phyloP scores from a whole-genome alignment of 2,113 vertebrate species.

The Odontophorus gujanensis region DNA sequence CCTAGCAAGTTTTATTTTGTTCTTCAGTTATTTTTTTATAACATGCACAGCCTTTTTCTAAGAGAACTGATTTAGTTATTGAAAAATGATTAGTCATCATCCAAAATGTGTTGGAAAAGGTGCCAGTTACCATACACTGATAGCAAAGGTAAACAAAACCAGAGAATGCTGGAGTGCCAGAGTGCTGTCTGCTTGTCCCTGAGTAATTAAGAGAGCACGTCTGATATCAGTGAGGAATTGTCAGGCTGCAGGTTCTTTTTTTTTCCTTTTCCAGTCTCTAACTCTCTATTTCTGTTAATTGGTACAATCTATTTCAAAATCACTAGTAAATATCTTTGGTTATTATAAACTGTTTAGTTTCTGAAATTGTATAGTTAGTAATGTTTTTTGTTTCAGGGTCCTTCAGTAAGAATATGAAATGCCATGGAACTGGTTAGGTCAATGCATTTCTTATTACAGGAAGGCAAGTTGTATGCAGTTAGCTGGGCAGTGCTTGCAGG shows the following conservation, averaged over 20 bases:
- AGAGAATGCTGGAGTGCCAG: background rate
- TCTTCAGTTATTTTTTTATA: background rate
- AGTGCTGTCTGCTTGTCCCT: background rate
- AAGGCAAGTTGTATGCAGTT: background rate
- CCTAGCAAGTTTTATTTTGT: background rate
- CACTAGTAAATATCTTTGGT: background rate
- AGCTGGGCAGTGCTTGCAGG: background rate
- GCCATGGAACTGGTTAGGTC: background rate
- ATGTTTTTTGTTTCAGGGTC: background rate
- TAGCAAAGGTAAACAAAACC: background rate
- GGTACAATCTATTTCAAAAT: background rate
- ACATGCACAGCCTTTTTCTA: background rate
- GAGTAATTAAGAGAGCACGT: background rate
- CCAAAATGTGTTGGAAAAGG: background rate
- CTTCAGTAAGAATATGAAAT: background rate
- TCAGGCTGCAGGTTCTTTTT: background rate
- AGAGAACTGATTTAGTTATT: background rate
- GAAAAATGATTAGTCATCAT: background rate
- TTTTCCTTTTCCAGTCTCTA: background rate
- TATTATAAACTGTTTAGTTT: background rate
- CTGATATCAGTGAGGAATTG: background rate
- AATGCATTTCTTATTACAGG: background rate
- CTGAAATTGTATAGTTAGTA: background rate
- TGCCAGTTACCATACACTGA: background rate
- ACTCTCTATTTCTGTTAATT: background rate